Percentiles rank a stretch among this genome's conserved stretches.
These are phyloP conservation scores for Cosmia pyralina DNA, from an alignment of 2,888 invertebrate species.

Conservation along the genomic window DNA sequence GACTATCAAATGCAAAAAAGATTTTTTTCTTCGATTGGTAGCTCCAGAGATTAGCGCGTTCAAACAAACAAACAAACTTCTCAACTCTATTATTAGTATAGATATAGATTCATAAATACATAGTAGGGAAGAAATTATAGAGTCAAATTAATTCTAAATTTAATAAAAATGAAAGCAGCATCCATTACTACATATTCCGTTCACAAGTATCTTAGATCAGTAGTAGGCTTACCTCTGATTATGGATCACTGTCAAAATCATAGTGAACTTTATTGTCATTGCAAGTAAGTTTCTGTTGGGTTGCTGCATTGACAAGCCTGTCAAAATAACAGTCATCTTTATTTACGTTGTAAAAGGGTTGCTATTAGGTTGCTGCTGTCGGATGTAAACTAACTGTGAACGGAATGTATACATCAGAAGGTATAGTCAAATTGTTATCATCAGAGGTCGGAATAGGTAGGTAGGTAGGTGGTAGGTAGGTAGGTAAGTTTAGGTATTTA, in stretches of 20 bases:
- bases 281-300: too few species aligned
- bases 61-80: too few species aligned
- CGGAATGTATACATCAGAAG: background rate
- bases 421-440: background rate
- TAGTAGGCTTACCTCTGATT: background rate
- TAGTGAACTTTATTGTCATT: background rate
- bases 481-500: too few species aligned
- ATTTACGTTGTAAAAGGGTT: background rate
- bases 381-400: background rate
- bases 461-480: too few species aligned
- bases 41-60: too few species aligned
- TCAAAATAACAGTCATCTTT: background rate
- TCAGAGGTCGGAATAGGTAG: too few species aligned
- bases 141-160: background rate
- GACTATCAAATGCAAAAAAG: too few species aligned
- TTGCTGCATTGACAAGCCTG: too few species aligned
- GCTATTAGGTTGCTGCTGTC: background rate
- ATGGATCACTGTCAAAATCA: background rate
- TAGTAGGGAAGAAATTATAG: background rate
- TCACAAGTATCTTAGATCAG: too few species aligned
- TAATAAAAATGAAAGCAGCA: background rate
- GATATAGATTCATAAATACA: too few species aligned
- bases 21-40: too few species aligned
- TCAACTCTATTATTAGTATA: too few species aligned
- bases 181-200: background rate